Conservation (phyloP, 2,113 vertebrate species). For the Ictalurus punctatus region DNA sequence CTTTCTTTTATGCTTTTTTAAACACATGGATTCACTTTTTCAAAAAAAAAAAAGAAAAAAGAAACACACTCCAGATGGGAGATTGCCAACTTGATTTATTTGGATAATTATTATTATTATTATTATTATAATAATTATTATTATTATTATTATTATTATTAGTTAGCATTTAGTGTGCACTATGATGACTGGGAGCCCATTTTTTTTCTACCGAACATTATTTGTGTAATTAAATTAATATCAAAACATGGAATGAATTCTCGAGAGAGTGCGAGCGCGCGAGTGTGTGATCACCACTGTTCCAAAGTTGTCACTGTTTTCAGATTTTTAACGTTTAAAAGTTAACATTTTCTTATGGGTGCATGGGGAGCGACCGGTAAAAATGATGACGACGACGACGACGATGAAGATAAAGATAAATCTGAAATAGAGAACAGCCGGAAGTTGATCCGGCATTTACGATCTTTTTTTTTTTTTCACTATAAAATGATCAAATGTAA, state of each 20-base stretch:
- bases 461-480: constrained; percentile 68
- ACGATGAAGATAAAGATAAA: constrained; percentile 34
- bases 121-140: constrained; percentile 42
- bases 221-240: constrained; percentile 66
- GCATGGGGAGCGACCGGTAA: constrained; percentile 82
- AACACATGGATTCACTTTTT: constrained; percentile 89
- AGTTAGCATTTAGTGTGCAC: constrained; percentile 54
- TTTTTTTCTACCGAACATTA: constrained; percentile 48
- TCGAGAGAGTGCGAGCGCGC: constrained; percentile 44
- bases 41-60: constrained; percentile 66
- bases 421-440: constrained; percentile 75
- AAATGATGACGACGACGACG: neutral
- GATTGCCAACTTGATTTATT: constrained; percentile 91
- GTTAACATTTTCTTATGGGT: constrained; percentile 81
- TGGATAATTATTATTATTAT: constrained; percentile 59
- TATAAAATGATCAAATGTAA: constrained; percentile 83
- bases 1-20: constrained; percentile 71
- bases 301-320: constrained; percentile 89
- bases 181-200: constrained; percentile 50
- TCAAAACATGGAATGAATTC: constrained; percentile 73
- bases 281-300: constrained; percentile 74
- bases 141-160: constrained; percentile 45
- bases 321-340: constrained; percentile 72
- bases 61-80: constrained; percentile 74
- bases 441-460: constrained; percentile 71